Evolutionary conservation across 2,113 vertebrate genomes (phyloP).

Genomic region (Xiphophorus couchianus): DNA sequence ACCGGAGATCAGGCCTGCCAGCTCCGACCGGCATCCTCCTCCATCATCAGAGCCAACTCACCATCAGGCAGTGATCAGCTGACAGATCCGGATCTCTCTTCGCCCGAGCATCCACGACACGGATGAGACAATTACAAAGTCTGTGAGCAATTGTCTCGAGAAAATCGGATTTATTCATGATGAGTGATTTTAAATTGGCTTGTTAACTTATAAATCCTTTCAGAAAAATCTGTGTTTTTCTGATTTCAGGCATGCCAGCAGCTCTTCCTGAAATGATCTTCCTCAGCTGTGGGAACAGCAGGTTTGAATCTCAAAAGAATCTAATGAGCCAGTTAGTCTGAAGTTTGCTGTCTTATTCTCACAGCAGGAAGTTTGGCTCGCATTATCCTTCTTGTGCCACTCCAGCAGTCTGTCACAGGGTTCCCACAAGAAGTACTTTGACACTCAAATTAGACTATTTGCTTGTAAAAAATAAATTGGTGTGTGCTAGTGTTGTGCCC

Average conservation of each 20-base stretch:
- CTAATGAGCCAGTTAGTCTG: neutral
- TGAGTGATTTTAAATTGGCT: too few species aligned
- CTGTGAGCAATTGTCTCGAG: too few species aligned
- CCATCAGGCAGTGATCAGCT: neutral
- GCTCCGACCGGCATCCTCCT: too few species aligned
- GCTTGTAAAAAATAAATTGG: too few species aligned
- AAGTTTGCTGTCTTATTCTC: neutral
- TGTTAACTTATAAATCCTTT: neutral
- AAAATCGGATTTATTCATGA: too few species aligned
- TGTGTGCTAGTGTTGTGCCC: too few species aligned
- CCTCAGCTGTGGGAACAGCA: neutral
- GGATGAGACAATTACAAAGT: neutral
- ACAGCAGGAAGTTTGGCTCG: slow-evolving; percentile 1
- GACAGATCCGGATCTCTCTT: neutral
- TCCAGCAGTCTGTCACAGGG: neutral
- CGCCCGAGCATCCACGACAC: too few species aligned
- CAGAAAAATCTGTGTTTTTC: neutral
- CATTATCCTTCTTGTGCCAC: neutral
- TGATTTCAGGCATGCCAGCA: neutral
- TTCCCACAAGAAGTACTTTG: neutral
- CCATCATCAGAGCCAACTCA: too few species aligned
- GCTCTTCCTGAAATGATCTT: neutral
- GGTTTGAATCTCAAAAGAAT: neutral
- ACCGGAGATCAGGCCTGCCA: neutral
- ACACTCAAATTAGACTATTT: too few species aligned